Base-by-base conservation (phyloP, 2,797 vertebrate species). In the Lutjanus argentimaculatus region DNA sequence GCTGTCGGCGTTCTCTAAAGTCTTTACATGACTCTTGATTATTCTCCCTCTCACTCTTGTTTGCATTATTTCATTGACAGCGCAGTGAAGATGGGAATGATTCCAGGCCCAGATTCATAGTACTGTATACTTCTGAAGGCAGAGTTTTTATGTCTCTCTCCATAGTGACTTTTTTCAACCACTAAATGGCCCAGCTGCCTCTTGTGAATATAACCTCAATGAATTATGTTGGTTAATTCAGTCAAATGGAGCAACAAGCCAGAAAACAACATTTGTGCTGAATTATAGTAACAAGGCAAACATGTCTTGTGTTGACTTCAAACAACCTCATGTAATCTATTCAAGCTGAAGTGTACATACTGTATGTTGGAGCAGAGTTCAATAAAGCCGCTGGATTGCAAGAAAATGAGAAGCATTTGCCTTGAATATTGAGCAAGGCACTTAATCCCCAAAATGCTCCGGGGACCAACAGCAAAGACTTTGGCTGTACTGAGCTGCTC, bases 401-500 rank as follows among this genome's bases (percentile, higher is more conserved):
- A 51, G 42, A 40, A 45, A n/a, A 11, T 61, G 46, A 68, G 67
- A 57, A 45, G 9, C 2, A 4, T 7, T 21, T 75, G 46, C 55
- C 52, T 75, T 49, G 8, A 58, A 63, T 69, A 42, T 68, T 55
- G 30, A 75, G 64, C 66, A 67, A 59, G 55, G 46, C 63, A 63
- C 45, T 75, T 81, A 55, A 83, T 81, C 42, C 43, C 43, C 17
- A 72, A 51, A 63, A 21, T 67, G 45, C 67, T 48, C 22, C 15
- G 19, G 36, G 21, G 62, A 62, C 62, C 15, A 51, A 69, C 59
- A 69, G 14, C 53, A 71, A 55, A 51, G 2, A 72, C 21, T 74
- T 9, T 17, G n/a, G 16, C 36, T 70, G 19, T 12, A 43, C 46
- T 22, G 51, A 68, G 65, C 40, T 69, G 63, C 77, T 67, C 43